A percentile compares a stretch with the other conserved stretches of the same genome.
phyloP scores from a whole-genome alignment of 2,888 invertebrate species.

The Clistopyga incitator region DNA sequence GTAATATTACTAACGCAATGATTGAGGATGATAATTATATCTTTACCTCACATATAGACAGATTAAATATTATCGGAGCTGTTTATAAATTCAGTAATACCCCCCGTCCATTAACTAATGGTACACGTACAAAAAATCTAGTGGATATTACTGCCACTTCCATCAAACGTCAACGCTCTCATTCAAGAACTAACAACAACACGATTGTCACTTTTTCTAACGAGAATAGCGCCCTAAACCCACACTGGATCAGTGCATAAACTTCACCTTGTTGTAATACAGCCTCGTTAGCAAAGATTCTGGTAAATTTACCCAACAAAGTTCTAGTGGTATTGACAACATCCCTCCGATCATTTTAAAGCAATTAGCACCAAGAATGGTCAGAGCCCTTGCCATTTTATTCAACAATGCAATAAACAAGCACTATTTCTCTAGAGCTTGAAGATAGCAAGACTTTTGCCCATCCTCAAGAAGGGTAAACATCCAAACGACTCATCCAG shows the following conservation, averaged over 20 bases:
- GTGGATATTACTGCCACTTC: not conserved
- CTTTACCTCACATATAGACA: not conserved
- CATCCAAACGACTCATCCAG: slow-evolving; percentile 41
- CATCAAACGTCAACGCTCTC: not conserved
- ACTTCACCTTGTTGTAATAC: not conserved
- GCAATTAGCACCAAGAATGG: slow-evolving; percentile 24
- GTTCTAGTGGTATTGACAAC: slow-evolving; percentile 28
- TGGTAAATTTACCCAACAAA: slow-evolving; percentile 55
- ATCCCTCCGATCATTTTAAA: no score
- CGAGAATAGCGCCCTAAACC: not conserved
- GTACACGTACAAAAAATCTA: not conserved
- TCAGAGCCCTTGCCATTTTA: slow-evolving; percentile 20
- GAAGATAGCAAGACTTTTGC: slow-evolving; percentile 39
- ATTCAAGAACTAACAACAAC: not conserved
- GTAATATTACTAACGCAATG: not conserved
- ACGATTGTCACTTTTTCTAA: not conserved
- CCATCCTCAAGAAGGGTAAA: slow-evolving; percentile 34
- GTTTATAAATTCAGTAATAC: slow-evolving; percentile 53
- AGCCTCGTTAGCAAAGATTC: not conserved
- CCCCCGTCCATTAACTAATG: slow-evolving; percentile 39
- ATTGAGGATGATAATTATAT: slow-evolving; percentile 11
- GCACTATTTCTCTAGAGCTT: slow-evolving; percentile 37
- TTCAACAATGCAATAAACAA: slow-evolving; percentile 52
- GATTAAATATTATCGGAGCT: slow-evolving; percentile 55
- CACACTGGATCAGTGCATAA: not conserved